A percentile compares a stretch with the other conserved stretches of the same genome.
phyloP scores from a whole-genome alignment of 2,113 vertebrate genomes.

The Melanocharis versteri region DNA sequence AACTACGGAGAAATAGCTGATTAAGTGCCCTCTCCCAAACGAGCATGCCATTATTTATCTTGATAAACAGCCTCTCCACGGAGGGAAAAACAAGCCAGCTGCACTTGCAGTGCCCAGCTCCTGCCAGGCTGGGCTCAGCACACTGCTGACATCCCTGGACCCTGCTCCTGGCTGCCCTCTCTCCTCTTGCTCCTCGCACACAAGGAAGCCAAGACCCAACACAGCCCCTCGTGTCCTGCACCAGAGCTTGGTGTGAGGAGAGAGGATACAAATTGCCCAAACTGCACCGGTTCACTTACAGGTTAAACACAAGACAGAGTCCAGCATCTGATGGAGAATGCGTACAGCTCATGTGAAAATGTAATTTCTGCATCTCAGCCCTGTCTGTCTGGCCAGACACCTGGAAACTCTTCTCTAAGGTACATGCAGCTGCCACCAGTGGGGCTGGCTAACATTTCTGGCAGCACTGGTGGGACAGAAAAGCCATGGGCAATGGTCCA shows the following conservation, averaged over 20 bases:
- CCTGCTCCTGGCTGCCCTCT: neutral
- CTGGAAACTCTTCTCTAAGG: neutral
- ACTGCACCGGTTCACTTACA: neutral
- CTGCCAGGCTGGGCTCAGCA: neutral
- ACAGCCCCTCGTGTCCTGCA: neutral
- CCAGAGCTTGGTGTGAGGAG: neutral
- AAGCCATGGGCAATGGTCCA: neutral
- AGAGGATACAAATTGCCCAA: neutral
- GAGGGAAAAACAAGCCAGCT: neutral
- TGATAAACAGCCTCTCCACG: neutral
- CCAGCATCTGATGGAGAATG: neutral
- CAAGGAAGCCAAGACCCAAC: neutral
- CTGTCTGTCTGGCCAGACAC: neutral
- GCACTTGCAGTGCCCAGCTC: neutral
- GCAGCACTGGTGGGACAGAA: neutral
- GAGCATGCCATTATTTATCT: conserved; percentile 27
- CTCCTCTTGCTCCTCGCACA: neutral
- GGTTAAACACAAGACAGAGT: neutral
- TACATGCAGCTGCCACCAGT: neutral
- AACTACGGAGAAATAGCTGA: conserved; percentile 38
- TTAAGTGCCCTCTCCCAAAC: conserved; percentile 15
- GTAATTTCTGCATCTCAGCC: neutral
- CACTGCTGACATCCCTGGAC: neutral
- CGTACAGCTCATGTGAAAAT: neutral
- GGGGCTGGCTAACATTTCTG: neutral